Evolutionary conservation across 1,140 invertebrate species (phyloP), one percentile per base, ranked within the genome.

Genomic region (Ceratina australensis): DNA sequence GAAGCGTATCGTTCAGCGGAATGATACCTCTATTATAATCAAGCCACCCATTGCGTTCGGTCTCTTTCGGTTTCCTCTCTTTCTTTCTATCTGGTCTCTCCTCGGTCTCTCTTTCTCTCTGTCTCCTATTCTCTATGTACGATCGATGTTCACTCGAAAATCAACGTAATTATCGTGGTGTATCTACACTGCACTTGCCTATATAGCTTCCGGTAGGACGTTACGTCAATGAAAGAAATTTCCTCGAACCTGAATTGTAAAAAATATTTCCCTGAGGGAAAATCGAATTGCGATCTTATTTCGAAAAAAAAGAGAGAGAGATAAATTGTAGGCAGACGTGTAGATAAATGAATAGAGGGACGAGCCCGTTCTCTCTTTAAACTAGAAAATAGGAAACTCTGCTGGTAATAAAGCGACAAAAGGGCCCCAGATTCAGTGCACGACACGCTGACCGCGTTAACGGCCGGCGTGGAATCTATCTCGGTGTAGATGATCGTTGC

Each of bases 1-100:
- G 85, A 87, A 87, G 79, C 79, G 81, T 82, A 88, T 87, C 88
- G 78, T 82, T 81, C 83, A 73, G 82, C 75, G 79, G 80, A 90
- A 91, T 92, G 90, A 92, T 91, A 90, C 87, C 90, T 90, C 90
- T 87, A 91, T 91, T 91, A 91, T 89, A 91, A 92, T 91, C 86
- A 90, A 92, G 86, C 89, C 90, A 89, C 88, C 90, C 89, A 91
- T 91, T 89, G 89, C 89, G 89, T 87, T 42, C 67, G 63, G 76
- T 49, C 64, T 65, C 76, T 78, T 78, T 71, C 67, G n/a, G n/a
- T 68, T 68, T 66, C 57, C 66, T 54, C 74, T n/a, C n/a, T 60
- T 57, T 59, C 61, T 42, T 2, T 57, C 49, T 63, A n/a, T 54
- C 16, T n/a, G 7, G n/a, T 13, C 52, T 3, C 16, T n/a, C 16